Base-by-base conservation (phyloP, 64 coral and sea anemone genomes). In the Acropora yongei region DNA sequence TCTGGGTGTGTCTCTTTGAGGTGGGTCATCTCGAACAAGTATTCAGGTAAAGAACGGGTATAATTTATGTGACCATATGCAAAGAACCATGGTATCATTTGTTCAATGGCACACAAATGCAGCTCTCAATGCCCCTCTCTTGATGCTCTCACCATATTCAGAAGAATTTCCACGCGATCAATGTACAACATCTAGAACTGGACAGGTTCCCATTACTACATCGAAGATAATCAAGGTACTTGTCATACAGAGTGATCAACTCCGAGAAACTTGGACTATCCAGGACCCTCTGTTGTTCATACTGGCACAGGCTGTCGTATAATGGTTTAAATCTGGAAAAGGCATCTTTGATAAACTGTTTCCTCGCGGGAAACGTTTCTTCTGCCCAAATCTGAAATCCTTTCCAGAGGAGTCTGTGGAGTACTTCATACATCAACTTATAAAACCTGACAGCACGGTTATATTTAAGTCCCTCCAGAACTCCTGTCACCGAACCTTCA, bases 21-120 rank as follows among this genome's bases (percentile, higher is more conserved):
- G n/a, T 73, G 61, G 39, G 88, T 57, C 88, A 95, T 90, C 47
- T 90, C 80, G 3, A 49, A 69, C 49, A 77, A 49, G 42, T 95
- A 95, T 17, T 43, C 55, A 44, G 88, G 47, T 57, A 90, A 71
- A 77, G 90, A 95, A 51, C 80, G 67, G 74, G 93, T 81, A 90
- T 95, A 95, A 67, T 95, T 95, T 0, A 86, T 4, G 51, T 90
- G 86, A 79, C 90, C 88, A 78, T 90, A 87, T 39, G 88, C 81
- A 74, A 90, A 95, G 49, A 53, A 90, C 81, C 93, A 95, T 61
- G 88, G 74, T 44, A 95, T 86, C 80, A 95, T 90, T 71, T 65
- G 12, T 60, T 73, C 47, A 53, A 95, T 57, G 49, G 69, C 41
- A 18, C 88, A 71, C 51, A 95, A 67, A 87, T 95, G 93, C 77